A percentile compares a stretch with the other conserved stretches of the same genome.
Conservation (phyloP, 2,113 vertebrate species). For the Lamprotornis superbus region DNA sequence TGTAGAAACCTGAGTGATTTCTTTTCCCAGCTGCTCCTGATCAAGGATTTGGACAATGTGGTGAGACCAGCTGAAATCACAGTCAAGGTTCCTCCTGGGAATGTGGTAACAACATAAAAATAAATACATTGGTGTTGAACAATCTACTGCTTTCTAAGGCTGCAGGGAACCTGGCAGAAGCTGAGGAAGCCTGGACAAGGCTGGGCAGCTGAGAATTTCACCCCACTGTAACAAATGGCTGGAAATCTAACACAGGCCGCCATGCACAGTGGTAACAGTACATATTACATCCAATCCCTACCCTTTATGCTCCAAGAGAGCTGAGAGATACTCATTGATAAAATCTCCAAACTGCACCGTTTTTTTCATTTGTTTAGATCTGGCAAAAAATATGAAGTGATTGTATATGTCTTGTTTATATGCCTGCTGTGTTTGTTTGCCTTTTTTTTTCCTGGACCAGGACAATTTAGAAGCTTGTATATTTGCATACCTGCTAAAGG, state of each 20-base stretch:
- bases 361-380: neutral
- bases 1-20: constrained; percentile 49
- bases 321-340: neutral
- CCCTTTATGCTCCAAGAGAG: neutral
- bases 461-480: neutral
- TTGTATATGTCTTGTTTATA: neutral
- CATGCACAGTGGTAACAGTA: neutral
- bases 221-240: constrained; percentile 4
- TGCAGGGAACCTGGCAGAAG: constrained; percentile 6
- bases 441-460: neutral
- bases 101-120: constrained; percentile 60
- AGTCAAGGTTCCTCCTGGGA: constrained; percentile 52
- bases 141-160: constrained; percentile 37
- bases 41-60: constrained; percentile 63
- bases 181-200: constrained; percentile 28
- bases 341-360: neutral
- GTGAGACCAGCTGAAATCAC: constrained; percentile 66
- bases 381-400: neutral
- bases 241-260: neutral
- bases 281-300: neutral
- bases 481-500: neutral
- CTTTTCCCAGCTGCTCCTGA: constrained; percentile 72
- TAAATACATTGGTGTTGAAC: constrained; percentile 58
- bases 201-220: constrained; percentile 62
- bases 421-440: neutral